Percentiles rank a stretch among this genome's conserved stretches.
phyloP scores from a whole-genome alignment of 2,888 invertebrate genomes.

The Drosophila pegasa region DNA sequence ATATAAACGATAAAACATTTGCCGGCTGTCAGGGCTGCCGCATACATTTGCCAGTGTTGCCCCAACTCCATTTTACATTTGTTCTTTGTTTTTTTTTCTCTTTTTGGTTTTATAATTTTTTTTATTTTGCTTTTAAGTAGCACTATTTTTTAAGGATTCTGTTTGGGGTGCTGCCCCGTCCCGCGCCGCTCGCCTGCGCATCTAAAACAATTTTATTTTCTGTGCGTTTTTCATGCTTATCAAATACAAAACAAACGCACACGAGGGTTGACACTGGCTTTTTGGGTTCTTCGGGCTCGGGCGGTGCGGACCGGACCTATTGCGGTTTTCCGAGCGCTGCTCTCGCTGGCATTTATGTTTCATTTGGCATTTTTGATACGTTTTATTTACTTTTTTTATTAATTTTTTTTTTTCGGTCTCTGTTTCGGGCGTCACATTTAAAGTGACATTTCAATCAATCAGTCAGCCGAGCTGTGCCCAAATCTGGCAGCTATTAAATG shows the following conservation, averaged over 20 bases:
- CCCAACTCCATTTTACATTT: constrained; percentile 63
- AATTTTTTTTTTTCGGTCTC: constrained; percentile 49
- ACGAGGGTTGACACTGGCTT: constrained; percentile 60
- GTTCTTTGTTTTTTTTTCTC: constrained; percentile 34
- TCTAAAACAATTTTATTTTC: constrained; percentile 66
- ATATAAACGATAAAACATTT: constrained; percentile 79
- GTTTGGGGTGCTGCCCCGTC: constrained; percentile 52
- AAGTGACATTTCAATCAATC: constrained; percentile 83
- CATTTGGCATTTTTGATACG: constrained; percentile 75
- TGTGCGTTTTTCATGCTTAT: constrained; percentile 80
- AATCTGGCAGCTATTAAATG: constrained; percentile 41
- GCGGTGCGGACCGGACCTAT: constrained; percentile 24
- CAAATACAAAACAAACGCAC: constrained; percentile 81
- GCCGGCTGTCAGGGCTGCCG: constrained; percentile 56
- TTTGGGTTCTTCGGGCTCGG: neutral
- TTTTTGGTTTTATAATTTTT: constrained; percentile 27
- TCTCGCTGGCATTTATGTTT: constrained; percentile 71
- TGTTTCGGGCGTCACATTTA: constrained; percentile 63
- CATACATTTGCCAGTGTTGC: constrained; percentile 41
- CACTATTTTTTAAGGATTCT: constrained; percentile 80
- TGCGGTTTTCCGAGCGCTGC: constrained; percentile 54
- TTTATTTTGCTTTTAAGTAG: constrained; percentile 69
- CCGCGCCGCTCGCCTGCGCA: constrained; percentile 22
- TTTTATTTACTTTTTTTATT: constrained; percentile 42
- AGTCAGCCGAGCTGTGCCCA: constrained; percentile 30